phyloP scores from a whole-genome alignment of 2,797 vertebrate species.

The Oreonectes daqikongensis region DNA sequence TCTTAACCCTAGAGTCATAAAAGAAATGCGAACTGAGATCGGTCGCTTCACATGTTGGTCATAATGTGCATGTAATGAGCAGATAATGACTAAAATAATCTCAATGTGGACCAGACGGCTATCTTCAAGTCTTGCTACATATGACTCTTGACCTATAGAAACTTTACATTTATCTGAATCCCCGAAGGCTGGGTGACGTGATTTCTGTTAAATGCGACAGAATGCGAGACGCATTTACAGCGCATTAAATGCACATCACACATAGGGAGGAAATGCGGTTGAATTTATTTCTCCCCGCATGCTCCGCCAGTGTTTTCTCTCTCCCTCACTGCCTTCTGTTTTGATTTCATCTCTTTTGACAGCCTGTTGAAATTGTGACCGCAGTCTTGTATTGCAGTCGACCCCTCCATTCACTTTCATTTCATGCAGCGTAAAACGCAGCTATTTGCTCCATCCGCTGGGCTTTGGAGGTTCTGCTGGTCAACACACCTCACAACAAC shows the following conservation, averaged over 20 bases:
- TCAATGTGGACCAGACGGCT: background rate
- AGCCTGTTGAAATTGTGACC: constrained; percentile 37
- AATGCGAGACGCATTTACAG: constrained; percentile 11
- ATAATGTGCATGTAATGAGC: background rate
- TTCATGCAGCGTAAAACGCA: constrained; percentile 40
- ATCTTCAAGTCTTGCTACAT: background rate
- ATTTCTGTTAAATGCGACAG: constrained; percentile 67
- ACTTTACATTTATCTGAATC: background rate
- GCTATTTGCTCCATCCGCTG: constrained; percentile 30
- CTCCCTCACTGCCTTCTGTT: background rate
- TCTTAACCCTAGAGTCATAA: background rate
- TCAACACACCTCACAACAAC: constrained; percentile 23
- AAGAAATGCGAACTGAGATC: background rate
- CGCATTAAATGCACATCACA: constrained; percentile 32
- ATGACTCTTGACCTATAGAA: background rate
- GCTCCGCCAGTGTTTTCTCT: background rate
- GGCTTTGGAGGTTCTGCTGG: constrained; percentile 15
- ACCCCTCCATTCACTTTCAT: constrained; percentile 39
- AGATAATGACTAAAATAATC: background rate
- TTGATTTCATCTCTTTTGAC: constrained; percentile 33
- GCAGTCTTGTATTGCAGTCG: constrained; percentile 35
- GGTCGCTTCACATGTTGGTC: background rate
- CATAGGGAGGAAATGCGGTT: background rate
- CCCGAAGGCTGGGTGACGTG: constrained; percentile 55
- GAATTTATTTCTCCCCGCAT: background rate